Percentiles rank a stretch among this genome's conserved stretches.
These are phyloP conservation scores for Apis dorsata DNA, from an alignment of 1,140 invertebrate species.

Conservation along the genomic window DNA sequence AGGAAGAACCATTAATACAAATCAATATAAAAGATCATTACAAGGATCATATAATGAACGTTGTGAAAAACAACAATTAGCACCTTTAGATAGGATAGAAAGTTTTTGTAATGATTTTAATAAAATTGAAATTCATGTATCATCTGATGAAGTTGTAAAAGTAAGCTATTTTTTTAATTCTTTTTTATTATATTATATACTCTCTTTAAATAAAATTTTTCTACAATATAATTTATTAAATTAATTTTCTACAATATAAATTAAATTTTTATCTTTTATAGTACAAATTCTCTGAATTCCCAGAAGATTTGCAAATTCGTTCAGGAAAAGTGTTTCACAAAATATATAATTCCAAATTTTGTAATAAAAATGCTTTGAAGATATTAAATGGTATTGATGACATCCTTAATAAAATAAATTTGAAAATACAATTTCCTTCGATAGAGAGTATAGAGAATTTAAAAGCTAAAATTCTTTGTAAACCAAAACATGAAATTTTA, in stretches of 20 bases:
- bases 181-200: constrained; percentile 19
- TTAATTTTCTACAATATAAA: background rate
- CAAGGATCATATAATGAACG: constrained; percentile 73
- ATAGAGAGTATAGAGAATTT: constrained; percentile 48
- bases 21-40: constrained; percentile 21
- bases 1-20: background rate
- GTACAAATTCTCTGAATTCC: constrained; percentile 28
- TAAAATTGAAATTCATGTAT: constrained; percentile 15
- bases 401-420: constrained; percentile 45
- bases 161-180: constrained; percentile 23
- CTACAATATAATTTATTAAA: constrained; percentile 24
- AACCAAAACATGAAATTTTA: constrained; percentile 55
- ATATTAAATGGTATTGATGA: constrained; percentile 59
- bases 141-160: background rate
- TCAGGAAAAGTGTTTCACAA: constrained; percentile 69
- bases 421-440: constrained; percentile 58
- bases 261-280: constrained; percentile 47
- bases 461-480: constrained; percentile 26
- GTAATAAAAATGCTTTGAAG: constrained; percentile 61
- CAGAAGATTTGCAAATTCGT: constrained; percentile 59
- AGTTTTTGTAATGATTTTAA: constrained; percentile 37
- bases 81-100: constrained; percentile 54
- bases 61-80: constrained; percentile 55
- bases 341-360: constrained; percentile 76
- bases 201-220: constrained; percentile 6